Evolutionary conservation across 2,888 invertebrate genomes (phyloP).

Genomic region (Ormyrus thymus): DNA sequence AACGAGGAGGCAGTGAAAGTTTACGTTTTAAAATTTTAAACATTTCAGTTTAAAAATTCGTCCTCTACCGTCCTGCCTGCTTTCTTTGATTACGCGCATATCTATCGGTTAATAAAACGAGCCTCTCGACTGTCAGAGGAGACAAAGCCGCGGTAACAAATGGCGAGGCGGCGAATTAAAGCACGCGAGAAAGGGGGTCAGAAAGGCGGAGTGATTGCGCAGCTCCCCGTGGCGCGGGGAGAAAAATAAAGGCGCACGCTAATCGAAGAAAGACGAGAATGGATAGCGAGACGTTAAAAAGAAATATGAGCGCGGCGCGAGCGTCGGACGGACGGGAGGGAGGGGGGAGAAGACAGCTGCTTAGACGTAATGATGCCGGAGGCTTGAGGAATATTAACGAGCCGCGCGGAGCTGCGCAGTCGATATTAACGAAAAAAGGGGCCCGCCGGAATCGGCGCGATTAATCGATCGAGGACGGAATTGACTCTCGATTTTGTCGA

Average conservation of each 20-base stretch:
- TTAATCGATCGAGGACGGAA: too few relatives aligned
- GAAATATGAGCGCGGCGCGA: neutral
- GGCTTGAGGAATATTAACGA: slow-evolving; percentile 26
- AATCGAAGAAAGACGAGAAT: neutral
- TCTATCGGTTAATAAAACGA: too few relatives aligned
- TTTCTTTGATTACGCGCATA: too few relatives aligned
- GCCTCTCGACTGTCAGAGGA: neutral
- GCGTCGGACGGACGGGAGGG: too few relatives aligned
- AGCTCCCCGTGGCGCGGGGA: neutral
- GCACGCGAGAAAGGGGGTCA: neutral
- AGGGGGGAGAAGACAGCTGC: slow-evolving; percentile 12
- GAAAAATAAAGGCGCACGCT: neutral
- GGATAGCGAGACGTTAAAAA: neutral
- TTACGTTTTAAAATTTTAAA: too few relatives aligned
- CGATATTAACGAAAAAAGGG: too few relatives aligned
- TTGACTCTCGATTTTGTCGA: too few relatives aligned
- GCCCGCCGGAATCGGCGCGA: too few relatives aligned
- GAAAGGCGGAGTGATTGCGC: neutral
- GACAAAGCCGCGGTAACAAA: neutral
- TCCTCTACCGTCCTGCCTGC: too few relatives aligned
- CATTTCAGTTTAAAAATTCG: too few relatives aligned
- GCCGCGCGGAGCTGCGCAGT: neutral
- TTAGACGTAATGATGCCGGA: slow-evolving; percentile 14
- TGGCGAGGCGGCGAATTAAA: neutral
- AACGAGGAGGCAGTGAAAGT: too few relatives aligned